Evolutionary conservation across 2,797 vertebrate genomes (phyloP).

Genomic region (Neosilurus mollespiculum): DNA sequence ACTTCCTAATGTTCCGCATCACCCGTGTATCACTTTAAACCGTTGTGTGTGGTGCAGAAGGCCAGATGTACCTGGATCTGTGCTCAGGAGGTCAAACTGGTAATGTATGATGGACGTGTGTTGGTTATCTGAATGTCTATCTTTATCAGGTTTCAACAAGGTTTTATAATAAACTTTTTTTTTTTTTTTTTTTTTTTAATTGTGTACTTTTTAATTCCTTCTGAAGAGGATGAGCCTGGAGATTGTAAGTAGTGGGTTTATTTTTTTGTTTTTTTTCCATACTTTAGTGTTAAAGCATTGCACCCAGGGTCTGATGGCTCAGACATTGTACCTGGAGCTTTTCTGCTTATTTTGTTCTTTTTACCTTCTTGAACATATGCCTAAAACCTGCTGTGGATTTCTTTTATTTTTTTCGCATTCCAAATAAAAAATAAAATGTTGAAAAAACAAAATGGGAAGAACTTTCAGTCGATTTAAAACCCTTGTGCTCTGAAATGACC

Average conservation of each 20-base stretch:
- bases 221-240: constrained; percentile 38
- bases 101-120: background rate
- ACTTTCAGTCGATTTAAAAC: no score
- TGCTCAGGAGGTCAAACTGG: background rate
- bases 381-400: background rate
- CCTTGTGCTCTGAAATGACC: no score
- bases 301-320: constrained; percentile 88
- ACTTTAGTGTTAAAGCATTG: constrained; percentile 77
- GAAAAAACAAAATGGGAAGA: background rate
- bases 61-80: background rate
- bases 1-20: background rate
- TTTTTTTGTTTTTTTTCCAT: background rate
- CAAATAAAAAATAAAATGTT: background rate
- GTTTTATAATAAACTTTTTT: background rate
- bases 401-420: background rate
- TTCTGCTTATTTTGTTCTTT: constrained; percentile 61
- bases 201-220: background rate
- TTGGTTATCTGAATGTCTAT: background rate
- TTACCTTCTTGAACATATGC: constrained; percentile 1
- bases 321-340: constrained; percentile 95
- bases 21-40: background rate
- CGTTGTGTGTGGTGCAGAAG: background rate
- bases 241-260: constrained; percentile 51
- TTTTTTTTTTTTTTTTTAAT: background rate
- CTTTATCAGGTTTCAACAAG: constrained; percentile 6